Evolutionary conservation across 1,140 invertebrate genomes (phyloP).

Genomic region (Cardiocondyla obscurior): DNA sequence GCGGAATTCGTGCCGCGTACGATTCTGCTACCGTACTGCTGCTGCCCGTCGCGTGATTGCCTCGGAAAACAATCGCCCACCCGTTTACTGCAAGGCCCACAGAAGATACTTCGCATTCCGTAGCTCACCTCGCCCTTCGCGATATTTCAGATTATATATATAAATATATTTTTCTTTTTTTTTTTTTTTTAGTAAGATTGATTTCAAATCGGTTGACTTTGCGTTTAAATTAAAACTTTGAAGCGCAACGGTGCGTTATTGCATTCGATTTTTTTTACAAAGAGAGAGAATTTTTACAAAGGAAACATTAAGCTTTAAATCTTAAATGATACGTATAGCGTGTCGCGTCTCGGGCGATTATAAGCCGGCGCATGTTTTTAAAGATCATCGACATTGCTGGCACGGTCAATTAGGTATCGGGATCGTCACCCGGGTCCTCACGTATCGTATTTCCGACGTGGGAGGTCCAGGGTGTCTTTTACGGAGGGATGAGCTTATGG

Average conservation of each 20-base stretch:
- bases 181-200: not conserved
- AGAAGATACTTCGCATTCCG: not conserved
- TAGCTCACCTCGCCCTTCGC: not conserved
- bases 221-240: not conserved
- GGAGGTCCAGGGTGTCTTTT: slow-evolving; percentile 80
- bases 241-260: not conserved
- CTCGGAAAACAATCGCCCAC: slow-evolving; percentile 62
- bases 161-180: no score
- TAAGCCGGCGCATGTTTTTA: slow-evolving; percentile 73
- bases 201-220: not conserved
- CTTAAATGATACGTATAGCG: slow-evolving; percentile 76
- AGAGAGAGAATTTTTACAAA: not conserved
- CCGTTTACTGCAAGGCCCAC: slow-evolving; percentile 22
- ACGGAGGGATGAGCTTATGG: slow-evolving; percentile 77
- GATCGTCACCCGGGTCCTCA: slow-evolving; percentile 77
- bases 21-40: slow-evolving; percentile 68
- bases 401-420: slow-evolving; percentile 81
- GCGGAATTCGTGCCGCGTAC: slow-evolving; percentile 64
- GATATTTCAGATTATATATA: no score
- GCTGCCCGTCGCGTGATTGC: slow-evolving; percentile 54
- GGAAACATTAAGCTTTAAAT: slow-evolving; percentile 11
- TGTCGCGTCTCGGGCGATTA: slow-evolving; percentile 75
- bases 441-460: slow-evolving; percentile 81
- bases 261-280: not conserved
- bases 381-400: slow-evolving; percentile 77